These are phyloP conservation scores for Linyphia triangularis DNA, from an alignment of 2,888 invertebrate genomes.

Conservation along the genomic window DNA sequence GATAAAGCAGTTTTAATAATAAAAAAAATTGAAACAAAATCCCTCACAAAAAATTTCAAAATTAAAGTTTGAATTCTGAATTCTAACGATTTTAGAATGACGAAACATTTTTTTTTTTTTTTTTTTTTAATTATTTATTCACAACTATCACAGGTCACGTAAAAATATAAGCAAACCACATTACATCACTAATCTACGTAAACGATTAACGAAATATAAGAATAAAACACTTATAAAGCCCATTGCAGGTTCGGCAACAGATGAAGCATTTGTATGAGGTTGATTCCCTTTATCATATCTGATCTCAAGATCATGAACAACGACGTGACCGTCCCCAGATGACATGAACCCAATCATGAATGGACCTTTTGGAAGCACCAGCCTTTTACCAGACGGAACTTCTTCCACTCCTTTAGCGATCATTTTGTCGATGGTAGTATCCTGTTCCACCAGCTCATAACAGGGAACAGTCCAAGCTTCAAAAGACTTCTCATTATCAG, in stretches of 20 bases:
- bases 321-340: constrained; percentile 53
- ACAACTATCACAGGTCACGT: too few species aligned
- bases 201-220: background rate
- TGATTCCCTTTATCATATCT: constrained; percentile 1
- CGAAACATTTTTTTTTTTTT: too few species aligned
- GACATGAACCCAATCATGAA: constrained; percentile 69
- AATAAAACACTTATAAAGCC: constrained; percentile 5
- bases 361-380: constrained; percentile 51
- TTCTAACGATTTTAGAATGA: too few species aligned
- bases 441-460: background rate
- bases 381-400: constrained; percentile 20
- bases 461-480: constrained; percentile 65
- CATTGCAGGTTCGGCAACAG: background rate
- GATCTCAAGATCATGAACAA: constrained; percentile 48
- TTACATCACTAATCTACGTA: background rate
- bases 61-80: too few species aligned
- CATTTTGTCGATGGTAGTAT: too few species aligned
- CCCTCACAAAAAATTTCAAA: too few species aligned
- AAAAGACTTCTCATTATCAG: constrained; percentile 20
- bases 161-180: too few species aligned
- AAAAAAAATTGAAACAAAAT: too few species aligned
- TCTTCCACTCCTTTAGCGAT: constrained; percentile 39
- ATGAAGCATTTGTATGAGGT: background rate
- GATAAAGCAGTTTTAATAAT: too few species aligned
- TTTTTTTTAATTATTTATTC: too few species aligned